Base-by-base conservation (phyloP, 1,140 invertebrate species). In the Anthonomus grandis region DNA sequence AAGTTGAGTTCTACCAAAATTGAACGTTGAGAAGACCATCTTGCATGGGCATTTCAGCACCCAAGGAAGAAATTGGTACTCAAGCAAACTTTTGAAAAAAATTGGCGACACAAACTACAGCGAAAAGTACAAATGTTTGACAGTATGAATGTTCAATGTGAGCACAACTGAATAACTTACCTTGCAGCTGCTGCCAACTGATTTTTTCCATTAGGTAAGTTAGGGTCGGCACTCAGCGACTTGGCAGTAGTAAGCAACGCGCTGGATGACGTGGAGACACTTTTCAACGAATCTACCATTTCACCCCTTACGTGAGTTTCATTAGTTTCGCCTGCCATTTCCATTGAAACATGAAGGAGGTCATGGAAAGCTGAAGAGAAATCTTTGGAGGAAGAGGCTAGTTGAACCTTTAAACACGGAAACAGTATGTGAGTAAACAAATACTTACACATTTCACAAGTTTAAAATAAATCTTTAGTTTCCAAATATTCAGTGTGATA, bases 191-290 rank as follows among this genome's bases (percentile, higher is more conserved):
- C 83, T 9, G 90, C 83, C 0, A 96, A 74, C 54, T 93, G 85
- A 76, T 94, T 97, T 73, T 91, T 93, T 0, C 89, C 85, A 70
- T 95, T 95, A 0, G 93, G 91, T 38, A 93, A 86, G 48, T 84
- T 84, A 1, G 93, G 87, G 78, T 97, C 93, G 45, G 87, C 86
- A 25, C 91, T 89, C 39, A 95, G 86, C 2, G 86, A 87, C 77
- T 95, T 96, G 5, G 91, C 91, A 3, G 91, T 89, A 0, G 85
- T 82, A 0, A 98, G 76, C 3, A 98, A 79, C 61, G 93, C 93
- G 41, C 90, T 89, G 0, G 93, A 97, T 24, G 86, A 88, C 38
- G 89, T 86, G 0, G 91, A 91, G 0, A 97, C 88, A 57, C 86
- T 91, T 67, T 90, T 90, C 61, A 98, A 78, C 0, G 90, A 90